Base-by-base conservation (phyloP, 1,140 invertebrate genomes). In the Telenomus remus region DNA sequence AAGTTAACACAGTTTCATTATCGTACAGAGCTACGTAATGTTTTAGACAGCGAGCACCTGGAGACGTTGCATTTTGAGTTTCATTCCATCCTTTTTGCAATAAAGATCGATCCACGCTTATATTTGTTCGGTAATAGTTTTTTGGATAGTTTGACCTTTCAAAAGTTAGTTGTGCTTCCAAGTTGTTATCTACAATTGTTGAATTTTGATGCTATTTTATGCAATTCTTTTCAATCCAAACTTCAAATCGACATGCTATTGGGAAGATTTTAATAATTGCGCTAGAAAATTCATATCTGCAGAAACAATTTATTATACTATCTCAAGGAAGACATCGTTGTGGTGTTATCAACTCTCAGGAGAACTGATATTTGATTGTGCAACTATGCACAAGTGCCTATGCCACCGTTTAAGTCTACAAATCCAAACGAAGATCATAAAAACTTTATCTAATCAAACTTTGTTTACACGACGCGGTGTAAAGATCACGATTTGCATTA, bases 11-110 rank as follows among this genome's bases (percentile, higher is more conserved):
- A 5, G 76, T 73, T 14, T 88, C 85, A 27, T 89, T 83, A 64
- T 86, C 86, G 19, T 90, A 89, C 27, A 90, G 89, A 12, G 88
- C 89, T 19, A 91, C 91, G 78, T 89, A 88, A 77, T 87, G 89
- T n/a, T 88, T 87, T 33, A 90, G 82, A 71, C 89, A 90, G 71
- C 88, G 86, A 8, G 80, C 79, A 15, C 85, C 86, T 15, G 81
- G 80, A 4, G 82, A 64, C 0, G 72, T 49, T n/a, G 83, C 78
- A 0, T 56, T 79, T 3, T 79, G 80, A n/a, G 79, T 81, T 0
- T 80, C 81, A 73, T 89, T 82, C 90, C 90, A 91, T 55, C 89
- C 90, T 1, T 82, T 84, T 0, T 89, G 87, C 50, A 90, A 82
- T 11, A 76, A 47, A 1, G 88, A 78, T 54, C 87, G 85, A n/a